These are phyloP conservation scores for Adelphocoris suturalis DNA, from an alignment of 2,888 invertebrate species.

Conservation along the genomic window DNA sequence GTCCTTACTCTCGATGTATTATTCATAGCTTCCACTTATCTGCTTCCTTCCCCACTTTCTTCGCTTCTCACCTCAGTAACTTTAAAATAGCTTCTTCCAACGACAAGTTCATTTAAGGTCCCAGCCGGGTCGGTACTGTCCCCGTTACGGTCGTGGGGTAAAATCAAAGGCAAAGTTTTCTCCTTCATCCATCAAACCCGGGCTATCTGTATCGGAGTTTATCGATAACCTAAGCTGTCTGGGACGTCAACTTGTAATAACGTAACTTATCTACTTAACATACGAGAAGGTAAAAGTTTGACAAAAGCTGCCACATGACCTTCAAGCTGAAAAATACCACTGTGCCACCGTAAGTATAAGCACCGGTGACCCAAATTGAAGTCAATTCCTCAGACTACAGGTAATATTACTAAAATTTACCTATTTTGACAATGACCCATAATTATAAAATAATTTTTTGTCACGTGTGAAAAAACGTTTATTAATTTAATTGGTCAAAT, in stretches of 20 bases:
- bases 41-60: background rate
- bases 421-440: too few species aligned
- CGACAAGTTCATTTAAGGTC: conserved; percentile 18
- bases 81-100: conserved; percentile 37
- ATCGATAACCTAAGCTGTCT: background rate
- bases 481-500: too few species aligned
- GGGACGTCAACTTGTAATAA: background rate
- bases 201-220: background rate
- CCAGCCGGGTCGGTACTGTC: conserved; percentile 11
- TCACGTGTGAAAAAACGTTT: too few species aligned
- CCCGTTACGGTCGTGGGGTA: background rate
- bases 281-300: too few species aligned
- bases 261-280: too few species aligned
- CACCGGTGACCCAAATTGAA: too few species aligned
- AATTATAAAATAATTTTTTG: too few species aligned
- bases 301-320: too few species aligned
- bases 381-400: too few species aligned
- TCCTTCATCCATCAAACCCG: background rate
- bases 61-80: conserved; percentile 17
- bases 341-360: too few species aligned
- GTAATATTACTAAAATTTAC: too few species aligned
- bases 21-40: conserved; percentile 40
- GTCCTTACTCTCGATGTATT: conserved; percentile 47
- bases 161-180: conserved; percentile 6
- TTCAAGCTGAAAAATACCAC: too few species aligned